Base-by-base conservation (phyloP, 2,113 vertebrate species). In the Phylloscopus trochiloides region DNA sequence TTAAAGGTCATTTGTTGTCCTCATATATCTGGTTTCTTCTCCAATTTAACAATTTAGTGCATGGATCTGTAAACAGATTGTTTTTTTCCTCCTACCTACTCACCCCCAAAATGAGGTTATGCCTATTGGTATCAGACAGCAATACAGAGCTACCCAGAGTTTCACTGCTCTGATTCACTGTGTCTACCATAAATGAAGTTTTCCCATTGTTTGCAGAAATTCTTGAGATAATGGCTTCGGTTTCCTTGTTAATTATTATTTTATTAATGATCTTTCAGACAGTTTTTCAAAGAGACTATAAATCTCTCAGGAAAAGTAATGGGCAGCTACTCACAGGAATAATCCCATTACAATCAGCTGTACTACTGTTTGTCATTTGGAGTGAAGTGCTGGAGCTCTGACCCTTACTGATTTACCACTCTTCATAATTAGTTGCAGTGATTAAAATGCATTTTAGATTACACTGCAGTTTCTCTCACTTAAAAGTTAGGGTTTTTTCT, bases 381-480 rank as follows among this genome's bases (percentile, higher is more conserved):
- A 93, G 63, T 51, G 70, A 88, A 77, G 82, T 92, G 68, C 62
- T 90, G 65, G 75, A 93, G 82, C 34, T 93, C 75, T 94, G 92
- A 95, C 94, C 92, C 88, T 88, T 84, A 88, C 92, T 94, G 93
- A 96, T 97, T 97, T 96, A 95, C 79, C 73, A 73, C 93, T 96
- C 88, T 95, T 96, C 86, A 88, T 96, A 96, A 97, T 96, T 96
- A 96, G 93, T 80, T 88, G 67, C 43, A 82, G 78, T 95, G 92
- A 97, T 96, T 95, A 97, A 96, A 96, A 95, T 92, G 68, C 82
- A 75, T 96, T 97, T 96, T 92, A 88, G 78, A 97, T 90, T 95
- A 95, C 90, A 52, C 57, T 92, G 90, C 90, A 81, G 55, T 94
- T 88, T 94, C 55, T 17, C 36, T 42, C 74, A 59, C 78, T 95